phyloP scores from a whole-genome alignment of 2,888 invertebrate genomes.

The Esperia sulphurella region DNA sequence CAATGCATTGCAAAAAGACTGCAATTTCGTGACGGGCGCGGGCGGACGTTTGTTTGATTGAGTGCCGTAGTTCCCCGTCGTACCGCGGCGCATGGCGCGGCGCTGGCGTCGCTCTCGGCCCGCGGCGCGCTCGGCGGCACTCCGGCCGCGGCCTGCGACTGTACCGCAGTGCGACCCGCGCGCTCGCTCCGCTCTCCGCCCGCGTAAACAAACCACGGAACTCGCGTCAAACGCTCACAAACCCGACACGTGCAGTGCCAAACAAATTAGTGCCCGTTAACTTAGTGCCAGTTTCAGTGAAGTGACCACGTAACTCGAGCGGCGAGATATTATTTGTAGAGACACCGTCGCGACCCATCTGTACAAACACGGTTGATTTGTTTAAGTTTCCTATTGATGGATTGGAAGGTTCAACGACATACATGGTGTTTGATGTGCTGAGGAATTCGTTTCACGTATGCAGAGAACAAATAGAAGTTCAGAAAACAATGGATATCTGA shows the following conservation, averaged over 20 bases:
- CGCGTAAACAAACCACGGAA: conserved; percentile 39
- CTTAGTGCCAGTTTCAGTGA: conserved; percentile 55
- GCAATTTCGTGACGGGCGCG: conserved; percentile 40
- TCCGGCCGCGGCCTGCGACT: conserved; percentile 73
- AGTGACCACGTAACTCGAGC: conserved; percentile 31
- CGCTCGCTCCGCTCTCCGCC: conserved; percentile 33
- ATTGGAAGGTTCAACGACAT: conserved; percentile 59
- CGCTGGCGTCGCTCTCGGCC: conserved; percentile 45
- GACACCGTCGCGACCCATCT: conserved; percentile 46
- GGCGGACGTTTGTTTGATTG: conserved; percentile 57
- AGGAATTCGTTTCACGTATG: conserved; percentile 69
- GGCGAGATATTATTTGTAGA: conserved; percentile 28
- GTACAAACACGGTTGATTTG: conserved; percentile 62
- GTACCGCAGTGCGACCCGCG: conserved; percentile 49
- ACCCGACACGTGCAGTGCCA: conserved; percentile 54
- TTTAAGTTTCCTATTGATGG: conserved; percentile 66
- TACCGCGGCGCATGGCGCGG: conserved; percentile 28
- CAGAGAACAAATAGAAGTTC: conserved; percentile 64
- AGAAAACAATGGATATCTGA: conserved; percentile 66
- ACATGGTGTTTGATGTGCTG: conserved; percentile 58
- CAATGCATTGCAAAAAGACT: conserved; percentile 39
- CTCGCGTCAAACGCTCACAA: conserved; percentile 30
- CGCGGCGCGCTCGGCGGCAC: conserved; percentile 62
- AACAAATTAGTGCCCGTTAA: conserved; percentile 44
- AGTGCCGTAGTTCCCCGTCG: conserved; percentile 39